These are phyloP conservation scores for Drosophila lutescens DNA, from an alignment of 2,888 invertebrate genomes.

Conservation along the genomic window DNA sequence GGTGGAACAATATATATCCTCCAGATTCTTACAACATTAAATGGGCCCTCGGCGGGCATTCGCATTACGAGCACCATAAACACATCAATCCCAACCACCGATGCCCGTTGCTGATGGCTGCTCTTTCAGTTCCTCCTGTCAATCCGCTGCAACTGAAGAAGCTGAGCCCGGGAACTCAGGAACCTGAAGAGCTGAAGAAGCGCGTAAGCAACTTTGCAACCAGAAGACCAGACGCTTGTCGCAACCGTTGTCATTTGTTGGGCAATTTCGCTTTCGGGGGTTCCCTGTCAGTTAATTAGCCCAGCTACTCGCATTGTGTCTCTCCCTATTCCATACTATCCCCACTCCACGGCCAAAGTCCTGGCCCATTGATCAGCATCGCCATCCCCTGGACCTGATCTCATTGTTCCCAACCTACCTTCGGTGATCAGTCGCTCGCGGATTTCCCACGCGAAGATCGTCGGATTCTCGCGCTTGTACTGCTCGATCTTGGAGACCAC, in stretches of 20 bases:
- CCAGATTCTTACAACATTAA: slow-evolving; percentile 68
- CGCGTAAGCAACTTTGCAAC: slow-evolving; percentile 30
- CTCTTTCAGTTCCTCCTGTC: slow-evolving; percentile 16
- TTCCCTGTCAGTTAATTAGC: slow-evolving; percentile 77
- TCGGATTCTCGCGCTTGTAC: slow-evolving; percentile 98
- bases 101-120: slow-evolving; percentile 20
- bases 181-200: slow-evolving; percentile 15
- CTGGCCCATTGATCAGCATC: slow-evolving; percentile 21
- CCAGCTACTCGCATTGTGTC: slow-evolving; percentile 30
- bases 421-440: slow-evolving; percentile 97
- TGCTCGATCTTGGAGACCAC: slow-evolving; percentile 99
- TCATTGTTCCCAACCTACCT: slow-evolving; percentile 87
- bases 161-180: background rate
- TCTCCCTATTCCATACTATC: slow-evolving; percentile 1
- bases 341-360: slow-evolving; percentile 5
- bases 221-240: slow-evolving; percentile 30
- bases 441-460: slow-evolving; percentile 99
- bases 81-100: slow-evolving; percentile 63
- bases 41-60: slow-evolving; percentile 56
- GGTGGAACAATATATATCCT: slow-evolving; percentile 61
- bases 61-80: slow-evolving; percentile 76
- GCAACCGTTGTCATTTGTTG: slow-evolving; percentile 43
- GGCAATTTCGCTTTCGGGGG: slow-evolving; percentile 76
- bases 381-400: background rate
- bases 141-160: background rate